Evolutionary conservation across 2,888 invertebrate genomes (phyloP).

Genomic region (Mantis religiosa): DNA sequence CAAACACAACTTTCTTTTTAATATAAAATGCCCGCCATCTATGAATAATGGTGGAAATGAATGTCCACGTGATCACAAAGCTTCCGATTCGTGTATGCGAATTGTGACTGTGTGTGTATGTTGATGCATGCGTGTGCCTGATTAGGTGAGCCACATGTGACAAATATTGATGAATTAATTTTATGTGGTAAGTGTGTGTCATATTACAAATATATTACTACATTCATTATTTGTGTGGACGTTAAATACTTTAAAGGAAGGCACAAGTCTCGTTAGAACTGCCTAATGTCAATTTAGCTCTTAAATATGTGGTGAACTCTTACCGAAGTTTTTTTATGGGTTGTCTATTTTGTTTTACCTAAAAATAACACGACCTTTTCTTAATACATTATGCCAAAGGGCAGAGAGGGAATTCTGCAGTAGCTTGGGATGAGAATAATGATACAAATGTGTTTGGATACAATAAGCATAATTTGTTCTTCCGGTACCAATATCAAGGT

Average conservation of each 20-base stretch:
- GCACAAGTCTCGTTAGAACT: neutral
- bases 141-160: slow-evolving; percentile 23
- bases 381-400: slow-evolving; percentile 19
- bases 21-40: neutral
- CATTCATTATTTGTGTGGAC: neutral
- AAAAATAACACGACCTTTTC: slow-evolving; percentile 30
- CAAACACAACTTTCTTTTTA: neutral
- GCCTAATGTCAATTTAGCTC: neutral
- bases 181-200: slow-evolving; percentile 20
- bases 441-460: neutral
- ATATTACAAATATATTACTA: neutral
- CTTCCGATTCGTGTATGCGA: neutral
- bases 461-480: neutral
- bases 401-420: neutral
- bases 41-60: neutral
- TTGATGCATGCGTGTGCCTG: slow-evolving; percentile 19
- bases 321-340: slow-evolving; percentile 7
- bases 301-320: slow-evolving; percentile 20
- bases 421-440: neutral
- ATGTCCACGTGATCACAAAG: slow-evolving; percentile 25
- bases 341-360: slow-evolving; percentile 30
- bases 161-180: slow-evolving; percentile 26
- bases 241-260: neutral
- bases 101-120: slow-evolving; percentile 15
- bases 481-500: neutral